Evolutionary conservation across 2,797 vertebrate species (phyloP), one percentile per base, ranked within the genome.

Genomic region (Morus bassanus): DNA sequence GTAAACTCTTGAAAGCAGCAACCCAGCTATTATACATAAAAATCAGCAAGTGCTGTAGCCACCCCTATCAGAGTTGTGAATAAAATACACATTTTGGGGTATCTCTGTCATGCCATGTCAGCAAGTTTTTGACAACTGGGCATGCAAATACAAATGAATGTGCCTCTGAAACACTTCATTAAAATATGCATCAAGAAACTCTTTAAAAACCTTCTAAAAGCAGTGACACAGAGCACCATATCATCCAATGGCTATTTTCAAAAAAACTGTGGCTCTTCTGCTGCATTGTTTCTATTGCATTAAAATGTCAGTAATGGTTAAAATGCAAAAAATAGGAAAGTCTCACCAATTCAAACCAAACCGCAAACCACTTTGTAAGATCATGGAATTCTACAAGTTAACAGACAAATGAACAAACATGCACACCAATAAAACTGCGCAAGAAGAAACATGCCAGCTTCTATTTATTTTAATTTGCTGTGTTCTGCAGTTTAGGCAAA

Each of bases 401-500:
- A 59, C 54, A 96, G 89, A 91, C 93, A 96, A 96, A 95, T 60
- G 90, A 96, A 93, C 94, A 95, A 96, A 94, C 85, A 97, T 0
- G 95, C 91, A 93, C 92, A 94, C 93, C 93, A 95, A 95, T 94
- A 96, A 95, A 96, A 94, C 61, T 56, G 91, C 94, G 89, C 94
- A 96, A 92, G 87, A 96, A 96, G 91, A 88, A 96, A 93, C 95
- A 93, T 63, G 91, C 87, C 91, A 89, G 94, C 79, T 88, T 95
- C 93, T 94, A 81, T 96, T 95, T 91, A 92, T 95, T 93, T 91
- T 88, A 82, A 75, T 91, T 78, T 77, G 63, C 65, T 54, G 33
- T 37, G 7, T 76, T 94, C 70, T 54, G 64, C 68, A 77, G 84
- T 68, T 86, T 31, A 91, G 84, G 53, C 13, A 31, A 53, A 76